Conservation (phyloP, 2,113 vertebrate genomes). For the Epinephelus moara region DNA sequence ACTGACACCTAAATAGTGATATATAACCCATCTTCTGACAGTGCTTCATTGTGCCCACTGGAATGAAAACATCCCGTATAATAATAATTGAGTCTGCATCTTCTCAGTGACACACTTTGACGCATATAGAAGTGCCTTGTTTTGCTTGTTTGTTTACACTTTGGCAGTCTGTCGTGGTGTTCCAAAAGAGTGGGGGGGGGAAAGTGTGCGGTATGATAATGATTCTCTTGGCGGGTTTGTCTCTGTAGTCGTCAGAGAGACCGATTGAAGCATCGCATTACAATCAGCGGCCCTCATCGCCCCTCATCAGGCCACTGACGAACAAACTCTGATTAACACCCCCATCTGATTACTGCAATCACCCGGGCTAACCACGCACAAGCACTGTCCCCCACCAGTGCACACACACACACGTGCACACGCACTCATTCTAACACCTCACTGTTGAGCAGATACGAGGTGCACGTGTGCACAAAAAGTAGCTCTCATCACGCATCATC, state of each 20-base stretch:
- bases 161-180: slow-evolving; percentile 35
- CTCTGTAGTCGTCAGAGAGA: slow-evolving; percentile 69
- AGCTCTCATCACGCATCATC: slow-evolving; percentile 48
- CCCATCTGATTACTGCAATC: slow-evolving; percentile 88
- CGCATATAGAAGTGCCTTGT: slow-evolving; percentile 27
- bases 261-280: slow-evolving; percentile 82
- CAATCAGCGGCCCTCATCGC: slow-evolving; percentile 85
- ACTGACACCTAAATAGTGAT: slow-evolving; percentile 72
- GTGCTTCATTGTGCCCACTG: slow-evolving; percentile 51
- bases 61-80: slow-evolving; percentile 58
- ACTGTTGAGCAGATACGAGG: slow-evolving; percentile 18
- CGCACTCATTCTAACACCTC: slow-evolving; percentile 1
- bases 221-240: slow-evolving; percentile 72
- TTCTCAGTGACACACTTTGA: slow-evolving; percentile 31
- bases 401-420: slow-evolving; percentile 31
- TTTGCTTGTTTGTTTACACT: slow-evolving; percentile 80
- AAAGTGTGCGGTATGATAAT: slow-evolving; percentile 61
- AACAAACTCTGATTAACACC: slow-evolving; percentile 88
- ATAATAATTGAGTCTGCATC: slow-evolving; percentile 56
- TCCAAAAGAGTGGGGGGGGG: slow-evolving; percentile 14
- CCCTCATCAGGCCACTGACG: slow-evolving; percentile 85
- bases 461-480: slow-evolving; percentile 42
- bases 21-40: slow-evolving; percentile 54
- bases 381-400: slow-evolving; percentile 65
- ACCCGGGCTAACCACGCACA: slow-evolving; percentile 72